Conservation (phyloP, 2,113 vertebrate genomes). For the Bos javanicus region DNA sequence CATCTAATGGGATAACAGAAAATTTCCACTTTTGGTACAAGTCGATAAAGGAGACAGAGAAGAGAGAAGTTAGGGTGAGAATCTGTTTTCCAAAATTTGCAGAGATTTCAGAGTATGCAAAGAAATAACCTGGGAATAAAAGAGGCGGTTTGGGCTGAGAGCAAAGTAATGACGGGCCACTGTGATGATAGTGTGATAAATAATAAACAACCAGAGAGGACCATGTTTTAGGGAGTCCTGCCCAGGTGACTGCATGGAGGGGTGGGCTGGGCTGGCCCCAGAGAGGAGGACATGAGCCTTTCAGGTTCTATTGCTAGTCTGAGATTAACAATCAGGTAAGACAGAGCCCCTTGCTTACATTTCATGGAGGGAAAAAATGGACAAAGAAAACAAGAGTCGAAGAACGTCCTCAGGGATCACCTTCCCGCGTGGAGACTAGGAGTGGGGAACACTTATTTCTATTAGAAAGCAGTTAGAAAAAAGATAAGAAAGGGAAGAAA, state of each 20-base stretch:
- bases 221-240: neutral
- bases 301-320: fast-evolving
- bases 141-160: neutral
- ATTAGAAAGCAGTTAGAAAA: neutral
- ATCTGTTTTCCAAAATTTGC: neutral
- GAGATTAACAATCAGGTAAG: neutral
- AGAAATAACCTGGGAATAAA: neutral
- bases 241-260: fast-evolving
- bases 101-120: neutral
- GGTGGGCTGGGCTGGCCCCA: no score
- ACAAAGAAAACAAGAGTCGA: neutral
- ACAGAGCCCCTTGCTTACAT: neutral
- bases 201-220: neutral
- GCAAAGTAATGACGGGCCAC: neutral
- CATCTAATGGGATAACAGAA: neutral
- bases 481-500: neutral
- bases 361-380: neutral
- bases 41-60: neutral
- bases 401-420: neutral
- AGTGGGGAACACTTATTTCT: neutral
- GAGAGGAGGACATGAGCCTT: neutral
- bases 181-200: neutral
- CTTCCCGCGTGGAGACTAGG: neutral
- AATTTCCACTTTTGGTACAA: neutral
- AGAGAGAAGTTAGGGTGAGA: neutral